These are phyloP conservation scores for Speoplatyrhinus poulsoni DNA, from an alignment of 2,113 vertebrate species.

Conservation along the genomic window DNA sequence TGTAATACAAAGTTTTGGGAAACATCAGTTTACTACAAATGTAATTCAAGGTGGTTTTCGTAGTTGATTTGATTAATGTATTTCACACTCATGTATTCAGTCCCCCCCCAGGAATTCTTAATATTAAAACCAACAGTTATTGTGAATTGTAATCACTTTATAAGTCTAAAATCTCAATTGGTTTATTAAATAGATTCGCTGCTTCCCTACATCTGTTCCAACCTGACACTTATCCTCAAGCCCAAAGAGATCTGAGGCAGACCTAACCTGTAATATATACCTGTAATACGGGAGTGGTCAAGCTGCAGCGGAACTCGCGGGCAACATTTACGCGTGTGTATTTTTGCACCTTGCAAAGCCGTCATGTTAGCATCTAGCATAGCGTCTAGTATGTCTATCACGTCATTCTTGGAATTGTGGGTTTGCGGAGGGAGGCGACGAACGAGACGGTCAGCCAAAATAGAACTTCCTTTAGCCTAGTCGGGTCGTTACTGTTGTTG, in stretches of 20 bases:
- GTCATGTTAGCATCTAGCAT: conserved; percentile 50
- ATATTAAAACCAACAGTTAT: no score
- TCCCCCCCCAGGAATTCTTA: no score
- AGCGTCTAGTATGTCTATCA: conserved; percentile 43
- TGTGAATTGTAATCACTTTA: no score
- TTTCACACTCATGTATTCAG: no score
- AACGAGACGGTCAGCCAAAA: conserved; percentile 24
- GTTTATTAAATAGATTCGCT: no score
- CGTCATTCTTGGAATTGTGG: conserved; percentile 27
- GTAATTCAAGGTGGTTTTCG: no score
- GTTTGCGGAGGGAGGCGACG: conserved; percentile 32
- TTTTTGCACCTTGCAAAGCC: conserved; percentile 69
- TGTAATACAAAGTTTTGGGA: no score
- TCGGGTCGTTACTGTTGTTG: conserved; percentile 20
- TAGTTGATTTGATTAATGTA: no score
- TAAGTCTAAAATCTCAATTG: no score
- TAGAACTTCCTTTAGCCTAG: conserved; percentile 24
- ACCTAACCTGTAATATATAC: neutral
- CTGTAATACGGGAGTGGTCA: neutral
- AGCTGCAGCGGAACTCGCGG: conserved; percentile 33
- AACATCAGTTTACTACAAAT: no score
- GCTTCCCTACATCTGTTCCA: no score
- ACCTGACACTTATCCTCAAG: no score
- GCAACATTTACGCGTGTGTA: conserved; percentile 58
- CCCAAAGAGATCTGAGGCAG: neutral